These are phyloP conservation scores for Herpetotheres cachinnans DNA, from an alignment of 2,113 vertebrate species.

Conservation along the genomic window DNA sequence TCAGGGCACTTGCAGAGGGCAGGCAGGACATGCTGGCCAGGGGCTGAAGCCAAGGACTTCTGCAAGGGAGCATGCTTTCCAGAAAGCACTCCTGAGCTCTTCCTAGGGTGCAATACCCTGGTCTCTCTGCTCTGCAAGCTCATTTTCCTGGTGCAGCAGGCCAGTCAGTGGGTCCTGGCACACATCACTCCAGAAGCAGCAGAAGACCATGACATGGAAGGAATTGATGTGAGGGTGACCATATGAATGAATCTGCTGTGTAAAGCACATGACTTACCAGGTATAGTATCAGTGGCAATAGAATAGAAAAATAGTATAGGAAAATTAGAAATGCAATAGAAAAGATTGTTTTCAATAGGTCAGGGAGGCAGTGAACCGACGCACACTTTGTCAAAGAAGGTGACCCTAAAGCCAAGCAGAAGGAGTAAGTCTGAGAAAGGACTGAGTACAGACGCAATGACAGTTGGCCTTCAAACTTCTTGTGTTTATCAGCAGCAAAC, in stretches of 20 bases:
- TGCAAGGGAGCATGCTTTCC: neutral
- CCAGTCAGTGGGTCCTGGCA: neutral
- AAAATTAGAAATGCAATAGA: neutral
- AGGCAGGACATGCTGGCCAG: neutral
- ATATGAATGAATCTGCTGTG: neutral
- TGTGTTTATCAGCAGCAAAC: neutral
- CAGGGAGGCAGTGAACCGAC: neutral
- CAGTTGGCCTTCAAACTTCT: neutral
- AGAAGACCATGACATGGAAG: neutral
- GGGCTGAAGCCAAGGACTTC: neutral
- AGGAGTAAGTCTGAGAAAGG: neutral
- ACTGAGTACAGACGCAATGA: neutral
- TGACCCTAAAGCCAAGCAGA: neutral
- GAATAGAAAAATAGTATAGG: neutral
- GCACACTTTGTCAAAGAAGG: neutral
- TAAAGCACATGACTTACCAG: neutral
- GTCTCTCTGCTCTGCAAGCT: neutral
- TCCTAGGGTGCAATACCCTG: neutral
- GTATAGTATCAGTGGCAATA: neutral
- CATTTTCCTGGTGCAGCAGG: neutral
- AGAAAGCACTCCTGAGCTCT: neutral
- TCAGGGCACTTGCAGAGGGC: neutral
- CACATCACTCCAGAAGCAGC: accelerated
- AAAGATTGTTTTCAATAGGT: neutral
- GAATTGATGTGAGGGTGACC: accelerated